Conservation (phyloP, 2,113 vertebrate genomes). For the Tetrao urogallus region DNA sequence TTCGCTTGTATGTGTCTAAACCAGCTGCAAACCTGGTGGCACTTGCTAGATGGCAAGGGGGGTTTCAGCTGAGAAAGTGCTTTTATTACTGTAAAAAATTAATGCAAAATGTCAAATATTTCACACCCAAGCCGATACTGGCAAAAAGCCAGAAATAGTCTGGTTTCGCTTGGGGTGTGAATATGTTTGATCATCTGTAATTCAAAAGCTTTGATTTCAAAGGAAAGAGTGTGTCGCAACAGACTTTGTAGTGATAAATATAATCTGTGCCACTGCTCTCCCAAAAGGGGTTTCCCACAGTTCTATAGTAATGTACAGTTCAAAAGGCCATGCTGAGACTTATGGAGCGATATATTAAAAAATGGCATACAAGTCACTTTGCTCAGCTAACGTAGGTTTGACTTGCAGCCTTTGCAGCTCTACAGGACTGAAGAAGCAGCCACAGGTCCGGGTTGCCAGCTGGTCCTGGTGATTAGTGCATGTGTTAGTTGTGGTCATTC, state of each 20-base stretch:
- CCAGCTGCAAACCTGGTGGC: not conserved
- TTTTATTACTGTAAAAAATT: conserved; percentile 57
- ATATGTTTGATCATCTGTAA: conserved; percentile 67
- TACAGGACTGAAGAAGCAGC: not conserved
- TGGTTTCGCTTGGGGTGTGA: conserved; percentile 67
- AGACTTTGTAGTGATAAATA: conserved; percentile 66
- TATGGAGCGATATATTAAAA: conserved; percentile 43
- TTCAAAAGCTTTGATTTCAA: conserved; percentile 67
- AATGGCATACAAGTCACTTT: not conserved
- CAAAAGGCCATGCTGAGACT: conserved; percentile 62
- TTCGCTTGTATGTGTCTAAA: not conserved
- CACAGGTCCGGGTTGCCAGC: not conserved
- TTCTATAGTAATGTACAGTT: conserved; percentile 50
- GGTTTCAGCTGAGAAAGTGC: conserved; percentile 51
- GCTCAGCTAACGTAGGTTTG: conserved; percentile 4
- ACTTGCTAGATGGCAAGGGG: conserved; percentile 22
- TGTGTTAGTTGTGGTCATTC: not conserved
- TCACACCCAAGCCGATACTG: conserved; percentile 59
- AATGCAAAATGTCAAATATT: conserved; percentile 65
- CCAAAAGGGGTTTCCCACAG: conserved; percentile 74
- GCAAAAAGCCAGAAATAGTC: conserved; percentile 52
- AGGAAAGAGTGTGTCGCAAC: conserved; percentile 64
- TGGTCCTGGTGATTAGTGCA: not conserved
- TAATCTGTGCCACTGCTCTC: conserved; percentile 55
- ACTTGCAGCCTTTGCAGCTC: not conserved